Conservation (phyloP, 2,113 vertebrate genomes). For the Plestiodon gilberti region DNA sequence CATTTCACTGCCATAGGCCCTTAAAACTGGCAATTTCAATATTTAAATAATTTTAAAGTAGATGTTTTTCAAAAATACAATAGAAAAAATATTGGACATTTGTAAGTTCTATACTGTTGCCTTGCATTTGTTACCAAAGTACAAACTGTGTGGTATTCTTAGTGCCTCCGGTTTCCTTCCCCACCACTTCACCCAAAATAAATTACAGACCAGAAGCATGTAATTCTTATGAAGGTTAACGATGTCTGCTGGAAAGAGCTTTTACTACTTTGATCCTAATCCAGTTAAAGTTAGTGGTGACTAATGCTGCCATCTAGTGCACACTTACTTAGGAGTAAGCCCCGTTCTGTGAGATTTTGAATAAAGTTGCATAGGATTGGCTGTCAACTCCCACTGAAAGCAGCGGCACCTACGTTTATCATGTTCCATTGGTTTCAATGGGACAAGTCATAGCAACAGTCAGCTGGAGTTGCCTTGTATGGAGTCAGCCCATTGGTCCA, state of each 20-base stretch:
- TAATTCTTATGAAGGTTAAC: not conserved
- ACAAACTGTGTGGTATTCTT: slow-evolving; percentile 69
- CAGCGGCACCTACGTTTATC: not conserved
- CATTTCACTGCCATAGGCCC: slow-evolving; percentile 60
- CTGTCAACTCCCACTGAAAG: not conserved
- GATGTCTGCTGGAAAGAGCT: not conserved
- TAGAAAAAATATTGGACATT: slow-evolving; percentile 76
- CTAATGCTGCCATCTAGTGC: not conserved
- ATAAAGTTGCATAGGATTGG: too few species aligned
- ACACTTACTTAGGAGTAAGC: not conserved
- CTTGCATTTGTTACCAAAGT: slow-evolving; percentile 70
- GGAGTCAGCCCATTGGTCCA: too few species aligned
- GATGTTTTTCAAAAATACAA: slow-evolving; percentile 79
- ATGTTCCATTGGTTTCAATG: not conserved
- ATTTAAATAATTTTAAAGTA: slow-evolving; percentile 80
- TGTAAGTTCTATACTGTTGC: slow-evolving; percentile 69
- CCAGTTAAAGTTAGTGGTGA: not conserved
- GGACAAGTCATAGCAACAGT: not conserved
- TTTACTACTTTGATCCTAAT: not conserved
- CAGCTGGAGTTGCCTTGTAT: too few species aligned
- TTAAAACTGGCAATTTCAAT: slow-evolving; percentile 68
- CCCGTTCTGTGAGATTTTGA: not conserved
- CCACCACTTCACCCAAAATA: slow-evolving; percentile 59
- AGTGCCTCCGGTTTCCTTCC: slow-evolving; percentile 60
- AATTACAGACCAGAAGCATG: not conserved